Percentiles rank a stretch among this genome's conserved stretches.
phyloP scores from a whole-genome alignment of 2,888 invertebrate species.

The Hyposoter dolosus region DNA sequence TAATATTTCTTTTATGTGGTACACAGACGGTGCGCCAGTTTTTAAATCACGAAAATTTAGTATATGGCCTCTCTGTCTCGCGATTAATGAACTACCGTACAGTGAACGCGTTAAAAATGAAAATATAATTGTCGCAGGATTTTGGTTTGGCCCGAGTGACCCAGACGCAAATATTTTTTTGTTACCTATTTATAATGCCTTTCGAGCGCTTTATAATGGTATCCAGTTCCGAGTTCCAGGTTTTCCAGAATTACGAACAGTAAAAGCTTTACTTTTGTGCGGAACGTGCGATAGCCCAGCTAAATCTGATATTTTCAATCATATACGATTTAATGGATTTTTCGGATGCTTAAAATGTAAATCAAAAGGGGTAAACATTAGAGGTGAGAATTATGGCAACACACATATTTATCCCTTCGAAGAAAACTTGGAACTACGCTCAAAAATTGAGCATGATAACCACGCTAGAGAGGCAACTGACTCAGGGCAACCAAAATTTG shows the following conservation, averaged over 20 bases:
- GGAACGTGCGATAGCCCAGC: slow-evolving; percentile 41
- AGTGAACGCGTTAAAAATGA: slow-evolving; percentile 27
- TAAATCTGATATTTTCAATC: slow-evolving; percentile 35
- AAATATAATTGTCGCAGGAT: slow-evolving; percentile 32
- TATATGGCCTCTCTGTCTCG: slow-evolving; percentile 47
- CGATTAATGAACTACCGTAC: slow-evolving; percentile 52
- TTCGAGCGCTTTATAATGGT: slow-evolving; percentile 13
- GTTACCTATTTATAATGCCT: slow-evolving; percentile 3
- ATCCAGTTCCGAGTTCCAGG: slow-evolving; percentile 40
- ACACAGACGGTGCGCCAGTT: slow-evolving; percentile 42
- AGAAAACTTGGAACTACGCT: slow-evolving; percentile 33
- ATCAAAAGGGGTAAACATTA: slow-evolving; percentile 36
- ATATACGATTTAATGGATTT: slow-evolving; percentile 15
- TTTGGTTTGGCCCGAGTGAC: slow-evolving; percentile 42
- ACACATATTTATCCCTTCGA: slow-evolving; percentile 43
- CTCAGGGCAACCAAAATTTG: slow-evolving; percentile 19
- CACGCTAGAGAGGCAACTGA: slow-evolving; percentile 35
- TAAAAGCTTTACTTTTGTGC: slow-evolving; percentile 32
- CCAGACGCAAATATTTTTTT: slow-evolving; percentile 35
- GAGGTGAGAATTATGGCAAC: slow-evolving; percentile 28
- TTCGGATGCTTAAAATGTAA: slow-evolving; percentile 37
- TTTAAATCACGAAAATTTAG: slow-evolving; percentile 46
- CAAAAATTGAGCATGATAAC: slow-evolving; percentile 22
- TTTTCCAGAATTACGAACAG: neutral
- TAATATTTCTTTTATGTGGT: slow-evolving; percentile 55